Percentiles rank a stretch among this genome's conserved stretches.
These are phyloP conservation scores for Nasonia vitripennis DNA, from an alignment of 1,140 invertebrate genomes.

Conservation along the genomic window DNA sequence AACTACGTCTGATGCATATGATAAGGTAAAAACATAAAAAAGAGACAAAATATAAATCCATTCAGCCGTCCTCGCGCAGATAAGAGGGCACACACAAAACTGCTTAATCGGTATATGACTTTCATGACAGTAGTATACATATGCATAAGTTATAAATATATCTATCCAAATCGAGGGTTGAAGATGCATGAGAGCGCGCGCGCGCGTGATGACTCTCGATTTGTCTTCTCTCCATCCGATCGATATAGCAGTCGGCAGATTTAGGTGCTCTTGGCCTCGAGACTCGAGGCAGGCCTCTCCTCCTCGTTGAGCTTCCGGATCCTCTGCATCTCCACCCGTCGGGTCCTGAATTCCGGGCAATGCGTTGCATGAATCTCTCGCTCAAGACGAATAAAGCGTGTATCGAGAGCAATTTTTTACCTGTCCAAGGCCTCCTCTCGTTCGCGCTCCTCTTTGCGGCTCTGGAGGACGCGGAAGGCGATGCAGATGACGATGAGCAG, in stretches of 20 bases:
- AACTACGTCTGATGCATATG: not conserved
- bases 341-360: slow-evolving; percentile 58
- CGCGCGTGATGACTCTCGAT: not conserved
- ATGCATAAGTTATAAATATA: slow-evolving; percentile 21
- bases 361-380: not conserved
- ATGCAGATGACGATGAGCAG: slow-evolving; percentile 83
- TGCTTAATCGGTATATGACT: slow-evolving; percentile 10
- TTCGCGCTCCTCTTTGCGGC: slow-evolving; percentile 75
- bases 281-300: slow-evolving; percentile 57
- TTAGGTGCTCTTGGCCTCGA: slow-evolving; percentile 52
- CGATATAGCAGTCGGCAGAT: not conserved
- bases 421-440: slow-evolving; percentile 69
- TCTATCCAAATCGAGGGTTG: not conserved
- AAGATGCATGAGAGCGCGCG: not conserved
- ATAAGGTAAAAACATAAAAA: not conserved
- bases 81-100: not conserved
- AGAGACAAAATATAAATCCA: not conserved
- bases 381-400: not conserved
- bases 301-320: slow-evolving; percentile 66
- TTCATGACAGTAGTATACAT: not conserved
- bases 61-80: not conserved
- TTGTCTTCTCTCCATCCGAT: not conserved
- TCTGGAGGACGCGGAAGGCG: slow-evolving; percentile 74
- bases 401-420: slow-evolving; percentile 56
- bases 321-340: slow-evolving; percentile 65